Conservation (phyloP, 1,140 invertebrate genomes). For the Eueides isabella region DNA sequence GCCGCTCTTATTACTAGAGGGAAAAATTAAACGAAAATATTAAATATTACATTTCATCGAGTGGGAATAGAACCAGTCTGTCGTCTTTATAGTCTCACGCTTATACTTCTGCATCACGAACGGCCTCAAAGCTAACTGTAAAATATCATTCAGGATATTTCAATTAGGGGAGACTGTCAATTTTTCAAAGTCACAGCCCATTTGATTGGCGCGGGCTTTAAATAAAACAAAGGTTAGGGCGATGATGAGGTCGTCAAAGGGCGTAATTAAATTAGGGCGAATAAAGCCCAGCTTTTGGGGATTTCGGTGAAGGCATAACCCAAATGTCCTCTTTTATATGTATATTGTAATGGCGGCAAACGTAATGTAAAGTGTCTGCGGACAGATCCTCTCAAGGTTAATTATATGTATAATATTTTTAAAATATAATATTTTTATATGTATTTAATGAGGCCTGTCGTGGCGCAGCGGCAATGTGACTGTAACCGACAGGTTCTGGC, state of each 20-base stretch:
- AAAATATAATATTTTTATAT: neutral
- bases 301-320: slow-evolving; percentile 40
- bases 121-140: neutral
- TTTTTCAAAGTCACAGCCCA: slow-evolving; percentile 44
- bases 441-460: too few relatives aligned
- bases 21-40: too few relatives aligned
- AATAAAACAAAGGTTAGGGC: slow-evolving; percentile 50
- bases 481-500: too few relatives aligned
- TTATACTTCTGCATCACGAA: too few relatives aligned
- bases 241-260: slow-evolving; percentile 59
- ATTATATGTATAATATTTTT: neutral
- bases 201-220: slow-evolving; percentile 43
- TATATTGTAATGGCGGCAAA: slow-evolving; percentile 23
- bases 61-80: too few relatives aligned
- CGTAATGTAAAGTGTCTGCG: slow-evolving; percentile 19
- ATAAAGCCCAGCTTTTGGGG: slow-evolving; percentile 47
- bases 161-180: slow-evolving; percentile 36
- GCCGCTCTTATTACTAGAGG: too few relatives aligned
- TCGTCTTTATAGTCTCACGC: too few relatives aligned
- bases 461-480: too few relatives aligned
- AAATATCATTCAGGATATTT: neutral
- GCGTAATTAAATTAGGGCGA: slow-evolving; percentile 61
- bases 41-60: too few relatives aligned
- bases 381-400: slow-evolving; percentile 19
- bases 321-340: slow-evolving; percentile 29